These are phyloP conservation scores for Nomada fabriciana DNA, from an alignment of 2,888 invertebrate genomes.

Conservation along the genomic window DNA sequence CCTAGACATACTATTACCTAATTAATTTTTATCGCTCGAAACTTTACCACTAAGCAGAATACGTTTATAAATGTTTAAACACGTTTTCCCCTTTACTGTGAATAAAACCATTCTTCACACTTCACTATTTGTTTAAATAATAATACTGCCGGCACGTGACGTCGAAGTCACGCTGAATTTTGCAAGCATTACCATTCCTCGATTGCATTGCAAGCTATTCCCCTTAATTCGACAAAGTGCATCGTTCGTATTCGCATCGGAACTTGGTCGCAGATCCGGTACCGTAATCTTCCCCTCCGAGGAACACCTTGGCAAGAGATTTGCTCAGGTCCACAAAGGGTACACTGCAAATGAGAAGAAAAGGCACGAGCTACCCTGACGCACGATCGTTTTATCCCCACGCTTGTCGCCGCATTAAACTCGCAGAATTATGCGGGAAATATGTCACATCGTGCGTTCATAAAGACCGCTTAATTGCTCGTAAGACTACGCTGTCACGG, in stretches of 20 bases:
- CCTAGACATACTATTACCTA: too few species aligned
- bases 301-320: slow-evolving; percentile 60
- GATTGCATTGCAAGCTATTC: not conserved
- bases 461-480: slow-evolving; percentile 69
- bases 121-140: too few species aligned
- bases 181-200: too few species aligned
- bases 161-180: too few species aligned
- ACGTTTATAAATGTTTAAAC: too few species aligned
- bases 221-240: slow-evolving; percentile 10
- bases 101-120: too few species aligned
- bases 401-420: slow-evolving; percentile 26
- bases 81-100: too few species aligned
- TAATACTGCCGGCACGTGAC: too few species aligned
- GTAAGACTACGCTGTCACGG: slow-evolving; percentile 41
- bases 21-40: too few species aligned
- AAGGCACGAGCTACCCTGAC: slow-evolving; percentile 25
- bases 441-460: slow-evolving; percentile 62
- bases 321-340: slow-evolving; percentile 46
- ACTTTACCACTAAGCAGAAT: too few species aligned
- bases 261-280: slow-evolving; percentile 51
- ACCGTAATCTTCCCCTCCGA: slow-evolving; percentile 37
- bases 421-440: slow-evolving; percentile 54
- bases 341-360: slow-evolving; percentile 1
- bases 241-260: slow-evolving; percentile 12
- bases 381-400: slow-evolving; percentile 26